Conservation (phyloP, 2,797 vertebrate species). For the Melanotaenia boesemani region DNA sequence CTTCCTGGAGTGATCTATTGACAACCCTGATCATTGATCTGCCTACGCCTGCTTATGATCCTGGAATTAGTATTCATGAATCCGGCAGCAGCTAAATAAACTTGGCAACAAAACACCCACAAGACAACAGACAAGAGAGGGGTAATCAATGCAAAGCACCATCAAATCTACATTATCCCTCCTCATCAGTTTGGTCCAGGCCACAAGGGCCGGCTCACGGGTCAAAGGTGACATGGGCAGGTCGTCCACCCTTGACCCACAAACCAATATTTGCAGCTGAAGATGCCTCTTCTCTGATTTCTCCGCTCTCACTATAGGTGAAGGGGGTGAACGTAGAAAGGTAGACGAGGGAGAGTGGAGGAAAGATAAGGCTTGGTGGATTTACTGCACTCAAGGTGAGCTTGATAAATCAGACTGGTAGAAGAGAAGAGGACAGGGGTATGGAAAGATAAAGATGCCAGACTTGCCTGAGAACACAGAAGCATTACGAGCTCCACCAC, state of each 20-base stretch:
- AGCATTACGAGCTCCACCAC: slow-evolving; percentile 99
- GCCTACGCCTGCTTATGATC: slow-evolving; percentile 88
- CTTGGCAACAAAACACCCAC: slow-evolving; percentile 90
- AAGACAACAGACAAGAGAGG: slow-evolving; percentile 80
- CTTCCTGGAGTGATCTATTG: slow-evolving; percentile 77
- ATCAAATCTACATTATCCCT: slow-evolving; percentile 99
- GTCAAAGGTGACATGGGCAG: slow-evolving; percentile 93
- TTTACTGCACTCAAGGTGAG: slow-evolving; percentile 74
- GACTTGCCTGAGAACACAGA: slow-evolving; percentile 96
- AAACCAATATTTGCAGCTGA: slow-evolving; percentile 87
- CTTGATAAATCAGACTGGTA: slow-evolving; percentile 62
- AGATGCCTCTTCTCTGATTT: slow-evolving; percentile 70
- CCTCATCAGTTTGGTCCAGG: slow-evolving; percentile 90
- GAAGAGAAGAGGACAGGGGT: slow-evolving; percentile 30
- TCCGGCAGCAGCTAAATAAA: slow-evolving; percentile 95
- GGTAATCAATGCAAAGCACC: slow-evolving; percentile 93
- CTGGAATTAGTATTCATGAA: slow-evolving; percentile 99
- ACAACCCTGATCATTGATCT: slow-evolving; percentile 86
- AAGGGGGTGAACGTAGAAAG: slow-evolving; percentile 37
- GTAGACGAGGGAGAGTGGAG: slow-evolving; percentile 49
- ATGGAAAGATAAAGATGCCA: slow-evolving; percentile 64
- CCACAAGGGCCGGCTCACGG: slow-evolving; percentile 74
- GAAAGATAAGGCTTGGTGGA: slow-evolving; percentile 70
- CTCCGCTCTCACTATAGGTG: slow-evolving; percentile 25
- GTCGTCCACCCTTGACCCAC: slow-evolving; percentile 94